Base-by-base conservation (phyloP, 1,140 invertebrate genomes). In the Venustaconcha ellipsiformis region DNA sequence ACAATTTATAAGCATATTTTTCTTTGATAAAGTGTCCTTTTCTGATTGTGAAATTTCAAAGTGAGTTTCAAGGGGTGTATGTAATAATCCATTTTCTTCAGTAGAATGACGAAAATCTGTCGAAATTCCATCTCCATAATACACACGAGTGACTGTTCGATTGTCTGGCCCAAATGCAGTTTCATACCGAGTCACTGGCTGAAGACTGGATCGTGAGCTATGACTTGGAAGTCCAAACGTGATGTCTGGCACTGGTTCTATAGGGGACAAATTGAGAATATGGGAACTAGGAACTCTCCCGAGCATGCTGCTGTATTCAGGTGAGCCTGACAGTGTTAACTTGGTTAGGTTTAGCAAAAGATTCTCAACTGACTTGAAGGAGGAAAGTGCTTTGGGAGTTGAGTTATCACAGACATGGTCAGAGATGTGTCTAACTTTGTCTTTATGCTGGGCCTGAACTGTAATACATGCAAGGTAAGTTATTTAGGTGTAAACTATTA, bases 291-390 rank as follows among this genome's bases (percentile, higher is more conserved):
- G 60, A 23, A 74, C 20, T 57, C 69, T 56, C 20, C 14, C 60
- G 18, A 82, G 57, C n/a, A 57, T 60, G 48, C 18, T 57, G 48
- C 15, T 23, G n/a, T 62, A 20, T 37, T 63, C 67, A 56, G 70
- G 75, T 5, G 37, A 48, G 11, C 37, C 37, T 8, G 6, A 48
- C 37, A 48, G 37, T 48, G 4, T 6, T 48, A 48, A 48, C 6
- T 67, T 74, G 18, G 83, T 83, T 67, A 86, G 63, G 78, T 82
- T 84, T 23, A 90, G 69, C 64, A 90, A 81, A 48, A 91, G 82
- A 78, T 90, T 89, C 78, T 90, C 89, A 23, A 90, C 84, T 12
- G 89, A 91, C 59, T 83, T 75, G 70, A 83, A 85, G 14, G 83
- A 82, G 62, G 66, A 76, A 15, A 80, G 62, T 60, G 56, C 64